Base-by-base conservation (phyloP, 2,888 invertebrate species). In the Brachycybe producta region DNA sequence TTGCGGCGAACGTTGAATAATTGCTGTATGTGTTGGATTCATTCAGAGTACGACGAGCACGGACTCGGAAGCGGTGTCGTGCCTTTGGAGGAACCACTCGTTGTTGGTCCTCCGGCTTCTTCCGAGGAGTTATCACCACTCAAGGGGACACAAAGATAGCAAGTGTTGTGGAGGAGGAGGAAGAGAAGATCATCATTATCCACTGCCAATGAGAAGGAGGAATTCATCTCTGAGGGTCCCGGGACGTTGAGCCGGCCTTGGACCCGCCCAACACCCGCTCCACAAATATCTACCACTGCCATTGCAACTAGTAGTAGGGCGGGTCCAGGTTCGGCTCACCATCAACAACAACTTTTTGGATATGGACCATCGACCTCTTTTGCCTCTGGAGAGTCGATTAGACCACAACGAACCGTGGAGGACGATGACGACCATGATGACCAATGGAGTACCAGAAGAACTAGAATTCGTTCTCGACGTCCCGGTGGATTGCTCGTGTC, bases 401-500 rank as follows among this genome's bases (percentile, higher is more conserved):
- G 32, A n/a, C 32, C 11, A 11, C 32, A n/a, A 32, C 32, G n/a
- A n/a, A 11, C 11, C n/a, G 32, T 11, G n/a, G 11, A 11, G 11
- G 32, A n/a, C 32, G 32, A 11, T 11, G 32, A 11, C 11, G 32
- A 11, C 32, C 32, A n/a, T n/a, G n/a, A n/a, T n/a, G n/a, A n/a
- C n/a, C n/a, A n/a, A n/a, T n/a, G n/a, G n/a, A n/a, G n/a, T n/a
- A n/a, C n/a, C n/a, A n/a, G n/a, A n/a, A n/a, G n/a, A n/a, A n/a
- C n/a, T n/a, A n/a, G n/a, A n/a, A n/a, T n/a, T n/a, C n/a, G n/a
- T n/a, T n/a, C n/a, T n/a, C n/a, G n/a, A n/a, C n/a, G n/a, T n/a
- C n/a, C n/a, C 41, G 30, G 47, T 51, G 41, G 52, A 44, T 34
- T 51, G 44, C 36, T 38, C 44, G 51, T 38, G 41, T 54, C 52